phyloP scores from a whole-genome alignment of 2,113 vertebrate species.

The Tamias sibiricus region DNA sequence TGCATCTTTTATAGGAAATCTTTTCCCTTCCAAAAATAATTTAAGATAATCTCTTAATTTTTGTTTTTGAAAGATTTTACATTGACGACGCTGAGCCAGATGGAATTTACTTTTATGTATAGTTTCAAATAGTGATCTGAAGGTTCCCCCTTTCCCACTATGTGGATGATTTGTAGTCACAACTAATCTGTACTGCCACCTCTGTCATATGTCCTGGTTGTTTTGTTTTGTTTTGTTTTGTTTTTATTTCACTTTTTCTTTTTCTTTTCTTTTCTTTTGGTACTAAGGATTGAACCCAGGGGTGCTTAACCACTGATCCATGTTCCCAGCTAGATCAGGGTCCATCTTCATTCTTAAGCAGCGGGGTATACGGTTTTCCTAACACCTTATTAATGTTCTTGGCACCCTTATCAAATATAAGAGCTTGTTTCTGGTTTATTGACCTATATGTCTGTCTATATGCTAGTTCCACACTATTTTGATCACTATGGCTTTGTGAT shows the following conservation, averaged over 20 bases:
- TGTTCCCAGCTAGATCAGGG: too few species aligned
- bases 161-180: background rate
- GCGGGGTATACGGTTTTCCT: background rate
- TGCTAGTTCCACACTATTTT: too few species aligned
- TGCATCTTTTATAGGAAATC: background rate
- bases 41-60: constrained; percentile 15
- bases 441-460: too few species aligned
- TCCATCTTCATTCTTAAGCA: too few species aligned
- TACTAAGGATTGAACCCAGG: background rate
- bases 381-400: background rate
- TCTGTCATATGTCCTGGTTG: background rate
- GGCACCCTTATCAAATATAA: background rate
- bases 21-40: background rate
- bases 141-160: too few species aligned
- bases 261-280: background rate
- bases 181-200: background rate
- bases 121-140: background rate
- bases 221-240: too few species aligned
- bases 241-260: background rate
- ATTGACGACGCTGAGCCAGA: background rate
- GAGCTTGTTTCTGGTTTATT: background rate
- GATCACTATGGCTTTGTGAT: too few species aligned
- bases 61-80: background rate
- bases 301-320: background rate
- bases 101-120: background rate